A percentile compares a stretch with the other conserved stretches of the same genome.
These are phyloP conservation scores for Aphidoletes aphidimyza DNA, from an alignment of 2,888 invertebrate species.

Conservation along the genomic window DNA sequence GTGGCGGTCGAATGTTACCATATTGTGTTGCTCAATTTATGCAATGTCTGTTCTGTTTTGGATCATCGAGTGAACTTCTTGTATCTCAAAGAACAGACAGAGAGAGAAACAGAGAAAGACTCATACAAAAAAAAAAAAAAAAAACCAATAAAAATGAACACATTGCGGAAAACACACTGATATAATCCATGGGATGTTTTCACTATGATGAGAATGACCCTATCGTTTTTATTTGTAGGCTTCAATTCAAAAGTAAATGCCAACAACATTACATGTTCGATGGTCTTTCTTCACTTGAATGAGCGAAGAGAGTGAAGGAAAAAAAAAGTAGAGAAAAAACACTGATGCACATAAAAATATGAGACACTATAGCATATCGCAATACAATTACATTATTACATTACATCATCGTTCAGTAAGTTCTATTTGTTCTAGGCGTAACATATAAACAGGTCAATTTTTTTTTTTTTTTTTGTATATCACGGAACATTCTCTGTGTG, in stretches of 20 bases:
- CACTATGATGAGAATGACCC: conserved; percentile 41
- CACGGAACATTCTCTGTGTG: too few species aligned
- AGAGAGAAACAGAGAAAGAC: neutral
- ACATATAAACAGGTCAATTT: conserved; percentile 35
- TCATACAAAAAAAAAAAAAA: neutral
- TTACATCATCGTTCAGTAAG: neutral
- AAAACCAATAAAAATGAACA: neutral
- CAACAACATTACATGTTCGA: neutral
- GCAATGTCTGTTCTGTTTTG: neutral
- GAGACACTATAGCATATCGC: neutral
- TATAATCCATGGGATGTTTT: neutral
- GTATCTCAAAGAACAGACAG: neutral
- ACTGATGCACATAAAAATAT: conserved; percentile 18
- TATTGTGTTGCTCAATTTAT: conserved; percentile 5
- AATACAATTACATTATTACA: neutral
- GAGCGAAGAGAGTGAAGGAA: neutral
- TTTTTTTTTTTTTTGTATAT: too few species aligned
- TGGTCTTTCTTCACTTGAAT: neutral
- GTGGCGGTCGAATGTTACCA: neutral
- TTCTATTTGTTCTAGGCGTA: too few species aligned
- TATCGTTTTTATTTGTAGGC: conserved; percentile 46
- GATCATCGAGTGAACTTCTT: conserved; percentile 35
- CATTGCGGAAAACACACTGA: conserved; percentile 21
- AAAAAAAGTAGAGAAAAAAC: neutral
- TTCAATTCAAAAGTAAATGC: neutral